Evolutionary conservation across 2,888 invertebrate genomes (phyloP), one percentile per base, ranked within the genome.

Genomic region (Brachylomia viminalis): DNA sequence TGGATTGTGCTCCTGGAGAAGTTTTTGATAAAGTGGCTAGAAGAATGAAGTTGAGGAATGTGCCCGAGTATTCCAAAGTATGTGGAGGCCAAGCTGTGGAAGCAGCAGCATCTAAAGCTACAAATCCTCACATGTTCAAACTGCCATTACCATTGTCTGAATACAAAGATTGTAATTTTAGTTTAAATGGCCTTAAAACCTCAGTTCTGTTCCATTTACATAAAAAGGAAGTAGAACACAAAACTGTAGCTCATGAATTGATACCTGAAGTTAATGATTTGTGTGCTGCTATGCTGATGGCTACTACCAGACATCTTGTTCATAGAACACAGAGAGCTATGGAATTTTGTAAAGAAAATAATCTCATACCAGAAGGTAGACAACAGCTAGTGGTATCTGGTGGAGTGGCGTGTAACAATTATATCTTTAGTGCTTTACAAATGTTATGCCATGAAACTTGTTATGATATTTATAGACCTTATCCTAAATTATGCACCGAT

Each of bases 361-460:
- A 97, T n/a, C 93, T 98, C 1, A 97, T 99, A 86, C 97, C 98
- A n/a, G 93, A 97, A 71, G 75, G 88, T 74, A 97, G 97, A 62
- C 97, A 97, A 91, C 97, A 97, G 67, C 92, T 98, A 89, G 98
- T 99, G 42, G 97, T 99, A 2, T 99, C 99, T 45, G 99, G 99
- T 15, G 99, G 99, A 64, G 99, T 99, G 30, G 99, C 99, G n/a
- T 98, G 98, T 91, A 99, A 99, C 92, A 97, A 98, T 93, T 98
- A 97, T 89, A 98, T 99, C 66, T 97, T 97, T 71, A 96, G 97
- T 81, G 97, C 98, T 49, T 94, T 99, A 67, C 92, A 97, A 88
- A 95, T 97, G 74, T 92, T 99, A 76, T 98, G 98, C 89, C 91
- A 97, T 73, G 97, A 97, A 86, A 97, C 97, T 89, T 97, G 96